Conservation (phyloP, 2,113 vertebrate genomes). For the Callithrix jacchus region DNA sequence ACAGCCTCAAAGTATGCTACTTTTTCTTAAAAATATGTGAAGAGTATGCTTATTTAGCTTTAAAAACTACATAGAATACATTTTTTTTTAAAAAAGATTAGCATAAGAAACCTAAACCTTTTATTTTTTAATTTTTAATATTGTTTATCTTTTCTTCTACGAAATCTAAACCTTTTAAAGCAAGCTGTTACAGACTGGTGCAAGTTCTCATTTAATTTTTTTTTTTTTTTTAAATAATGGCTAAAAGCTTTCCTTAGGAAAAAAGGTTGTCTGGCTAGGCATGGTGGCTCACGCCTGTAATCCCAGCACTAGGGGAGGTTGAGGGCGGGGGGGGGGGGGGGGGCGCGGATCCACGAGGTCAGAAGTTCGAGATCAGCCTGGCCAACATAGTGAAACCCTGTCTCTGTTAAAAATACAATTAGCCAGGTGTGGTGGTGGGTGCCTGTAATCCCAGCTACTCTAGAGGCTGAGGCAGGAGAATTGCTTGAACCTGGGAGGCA, state of each 20-base stretch:
- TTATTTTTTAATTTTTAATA: background rate
- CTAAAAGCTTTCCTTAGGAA: background rate
- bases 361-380: no score
- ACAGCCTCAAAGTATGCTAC: background rate
- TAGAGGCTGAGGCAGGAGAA: no score
- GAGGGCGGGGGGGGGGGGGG: no score
- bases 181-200: background rate
- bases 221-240: background rate
- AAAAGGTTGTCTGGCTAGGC: background rate
- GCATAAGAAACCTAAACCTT: background rate
- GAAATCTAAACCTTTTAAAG: background rate
- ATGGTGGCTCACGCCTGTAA: no score
- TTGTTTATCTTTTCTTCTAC: no score
- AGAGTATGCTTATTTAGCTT: background rate
- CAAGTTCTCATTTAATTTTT: background rate
- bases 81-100: background rate
- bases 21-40: background rate
- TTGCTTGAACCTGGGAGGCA: no score
- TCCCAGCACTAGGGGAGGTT: no score
- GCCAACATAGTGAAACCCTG: no score
- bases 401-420: no score
- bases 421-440: no score
- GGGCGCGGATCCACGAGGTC: no score
- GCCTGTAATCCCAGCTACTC: no score
- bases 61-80: background rate